These are phyloP conservation scores for Channa maculata DNA, from an alignment of 2,113 vertebrate species.

Conservation along the genomic window DNA sequence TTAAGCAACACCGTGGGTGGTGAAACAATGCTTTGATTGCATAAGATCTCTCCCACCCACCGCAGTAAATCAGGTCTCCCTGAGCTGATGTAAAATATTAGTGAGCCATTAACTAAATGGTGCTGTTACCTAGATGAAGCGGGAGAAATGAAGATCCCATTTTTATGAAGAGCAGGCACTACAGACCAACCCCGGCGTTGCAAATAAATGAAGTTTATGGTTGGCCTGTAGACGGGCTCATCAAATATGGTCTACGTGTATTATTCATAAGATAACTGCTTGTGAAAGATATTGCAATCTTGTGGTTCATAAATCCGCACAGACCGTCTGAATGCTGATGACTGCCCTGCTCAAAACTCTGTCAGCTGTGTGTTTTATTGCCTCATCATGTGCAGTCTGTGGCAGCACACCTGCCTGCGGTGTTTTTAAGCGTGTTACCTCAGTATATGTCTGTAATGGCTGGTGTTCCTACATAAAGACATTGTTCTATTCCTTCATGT, in stretches of 20 bases:
- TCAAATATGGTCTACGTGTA: constrained; percentile 66
- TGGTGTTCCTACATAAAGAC: constrained; percentile 51
- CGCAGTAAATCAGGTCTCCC: constrained; percentile 75
- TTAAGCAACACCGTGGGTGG: constrained; percentile 59
- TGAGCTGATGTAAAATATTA: constrained; percentile 78
- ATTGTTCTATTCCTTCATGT: constrained; percentile 53
- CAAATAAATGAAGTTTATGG: constrained; percentile 76
- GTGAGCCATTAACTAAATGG: constrained; percentile 79
- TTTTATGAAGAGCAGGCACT: constrained; percentile 71
- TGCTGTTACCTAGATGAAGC: constrained; percentile 60
- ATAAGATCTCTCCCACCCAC: constrained; percentile 58
- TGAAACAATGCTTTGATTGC: constrained; percentile 79
- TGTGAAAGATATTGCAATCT: constrained; percentile 65
- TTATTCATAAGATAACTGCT: constrained; percentile 77
- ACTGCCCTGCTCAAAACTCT: constrained; percentile 58
- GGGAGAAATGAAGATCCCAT: constrained; percentile 44
- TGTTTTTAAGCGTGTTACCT: constrained; percentile 36
- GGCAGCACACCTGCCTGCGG: constrained; percentile 55
- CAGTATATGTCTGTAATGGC: constrained; percentile 20
- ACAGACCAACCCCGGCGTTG: constrained; percentile 36
- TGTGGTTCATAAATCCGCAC: constrained; percentile 64
- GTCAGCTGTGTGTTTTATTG: constrained; percentile 60
- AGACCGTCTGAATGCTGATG: constrained; percentile 59
- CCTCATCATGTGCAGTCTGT: constrained; percentile 50
- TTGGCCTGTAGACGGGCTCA: constrained; percentile 64